A percentile compares a stretch with the other conserved stretches of the same genome.
Conservation (phyloP, 2,113 vertebrate species). For the Tychaedon coryphoeus region DNA sequence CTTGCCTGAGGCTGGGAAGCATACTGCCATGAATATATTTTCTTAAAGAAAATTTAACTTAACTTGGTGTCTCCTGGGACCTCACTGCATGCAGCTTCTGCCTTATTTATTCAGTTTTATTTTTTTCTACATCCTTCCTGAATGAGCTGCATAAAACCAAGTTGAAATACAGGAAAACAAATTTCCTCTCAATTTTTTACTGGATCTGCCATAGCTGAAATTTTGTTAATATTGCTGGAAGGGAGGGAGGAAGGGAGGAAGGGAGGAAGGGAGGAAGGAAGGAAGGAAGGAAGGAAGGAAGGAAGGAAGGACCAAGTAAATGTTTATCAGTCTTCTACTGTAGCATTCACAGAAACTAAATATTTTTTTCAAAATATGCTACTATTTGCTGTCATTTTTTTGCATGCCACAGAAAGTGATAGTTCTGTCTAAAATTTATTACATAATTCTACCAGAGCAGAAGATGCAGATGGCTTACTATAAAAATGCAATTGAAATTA, state of each 20-base stretch:
- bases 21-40: not conserved
- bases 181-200: not conserved
- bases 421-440: not conserved
- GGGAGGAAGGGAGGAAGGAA: not conserved
- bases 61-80: not conserved
- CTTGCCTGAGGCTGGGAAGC: not conserved
- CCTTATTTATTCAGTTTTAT: slow-evolving; percentile 24
- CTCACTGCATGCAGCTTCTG: not conserved
- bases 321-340: not conserved
- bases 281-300: not conserved
- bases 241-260: too few species aligned
- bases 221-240: too few species aligned
- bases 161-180: slow-evolving; percentile 5
- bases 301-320: not conserved
- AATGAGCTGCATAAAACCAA: not conserved
- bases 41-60: slow-evolving; percentile 33
- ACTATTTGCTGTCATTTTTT: not conserved
- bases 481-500: slow-evolving; percentile 8
- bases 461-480: slow-evolving; percentile 13
- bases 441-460: not conserved
- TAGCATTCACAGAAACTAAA: not conserved
- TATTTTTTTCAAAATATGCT: not conserved
- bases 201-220: not conserved
- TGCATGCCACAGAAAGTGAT: not conserved
- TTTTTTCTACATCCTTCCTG: not conserved